A percentile compares a stretch with the other conserved stretches of the same genome.
These are phyloP conservation scores for Philypnodon macrostomus DNA, from an alignment of 2,797 vertebrate genomes.

Conservation along the genomic window DNA sequence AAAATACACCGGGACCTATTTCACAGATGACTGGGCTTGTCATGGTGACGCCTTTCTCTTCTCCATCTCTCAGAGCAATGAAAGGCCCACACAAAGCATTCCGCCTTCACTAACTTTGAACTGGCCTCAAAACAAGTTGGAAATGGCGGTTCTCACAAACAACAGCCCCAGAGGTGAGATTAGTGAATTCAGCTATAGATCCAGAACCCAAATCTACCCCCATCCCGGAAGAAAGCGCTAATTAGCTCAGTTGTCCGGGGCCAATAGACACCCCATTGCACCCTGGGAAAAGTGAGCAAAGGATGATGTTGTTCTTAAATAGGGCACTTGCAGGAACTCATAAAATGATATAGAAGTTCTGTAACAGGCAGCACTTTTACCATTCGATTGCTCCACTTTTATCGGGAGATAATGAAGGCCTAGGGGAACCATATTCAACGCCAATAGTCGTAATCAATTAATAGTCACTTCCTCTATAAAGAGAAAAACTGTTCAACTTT, in stretches of 20 bases:
- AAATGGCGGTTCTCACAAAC: constrained; percentile 74
- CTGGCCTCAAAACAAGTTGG: constrained; percentile 69
- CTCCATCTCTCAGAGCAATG: constrained; percentile 63
- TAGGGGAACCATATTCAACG: too few relatives aligned
- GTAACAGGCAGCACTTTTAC: too few relatives aligned
- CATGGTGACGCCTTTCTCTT: constrained; percentile 76
- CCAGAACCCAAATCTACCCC: constrained; percentile 3
- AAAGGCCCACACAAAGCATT: constrained; percentile 72
- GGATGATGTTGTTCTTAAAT: constrained; percentile 30
- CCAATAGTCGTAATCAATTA: too few relatives aligned
- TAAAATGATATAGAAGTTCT: too few relatives aligned
- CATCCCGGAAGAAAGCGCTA: constrained; percentile 61
- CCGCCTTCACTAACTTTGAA: constrained; percentile 73
- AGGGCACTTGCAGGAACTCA: not conserved
- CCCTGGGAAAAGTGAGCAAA: constrained; percentile 40
- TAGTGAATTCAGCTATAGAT: constrained; percentile 64
- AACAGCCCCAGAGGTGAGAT: constrained; percentile 63
- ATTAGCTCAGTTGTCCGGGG: constrained; percentile 71
- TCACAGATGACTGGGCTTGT: constrained; percentile 81
- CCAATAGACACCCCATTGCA: constrained; percentile 29
- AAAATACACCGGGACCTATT: constrained; percentile 68
- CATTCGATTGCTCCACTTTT: too few relatives aligned
- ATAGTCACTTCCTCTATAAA: too few relatives aligned
- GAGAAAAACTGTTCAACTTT: too few relatives aligned
- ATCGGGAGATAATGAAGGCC: too few relatives aligned